A percentile compares a stretch with the other conserved stretches of the same genome.
phyloP scores from a whole-genome alignment of 1,140 invertebrate species.

The Zaprionus capensis region DNA sequence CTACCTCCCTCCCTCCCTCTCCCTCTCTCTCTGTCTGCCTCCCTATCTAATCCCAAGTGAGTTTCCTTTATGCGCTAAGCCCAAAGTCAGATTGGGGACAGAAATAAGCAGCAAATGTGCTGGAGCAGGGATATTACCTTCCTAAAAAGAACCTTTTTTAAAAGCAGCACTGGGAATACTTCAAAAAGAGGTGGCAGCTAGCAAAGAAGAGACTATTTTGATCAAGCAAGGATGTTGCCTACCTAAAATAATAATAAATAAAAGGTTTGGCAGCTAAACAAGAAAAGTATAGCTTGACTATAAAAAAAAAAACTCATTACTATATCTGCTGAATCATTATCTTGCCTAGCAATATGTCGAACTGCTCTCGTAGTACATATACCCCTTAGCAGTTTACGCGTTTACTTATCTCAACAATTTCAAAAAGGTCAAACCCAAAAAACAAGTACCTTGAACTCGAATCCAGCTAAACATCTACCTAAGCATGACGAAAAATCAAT shows the following conservation, averaged over 20 bases:
- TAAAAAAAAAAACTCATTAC: background rate
- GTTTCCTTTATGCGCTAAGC: background rate
- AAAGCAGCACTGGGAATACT: background rate
- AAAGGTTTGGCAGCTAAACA: background rate
- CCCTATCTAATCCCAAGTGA: background rate
- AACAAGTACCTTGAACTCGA: slow-evolving; percentile 56
- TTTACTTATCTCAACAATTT: background rate
- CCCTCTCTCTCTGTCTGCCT: background rate
- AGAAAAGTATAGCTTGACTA: background rate
- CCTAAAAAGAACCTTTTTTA: background rate
- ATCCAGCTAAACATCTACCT: slow-evolving; percentile 28
- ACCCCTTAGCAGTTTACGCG: background rate
- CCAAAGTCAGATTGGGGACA: background rate
- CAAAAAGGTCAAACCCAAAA: slow-evolving; percentile 28
- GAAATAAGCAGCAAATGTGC: no score
- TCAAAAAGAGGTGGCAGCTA: background rate
- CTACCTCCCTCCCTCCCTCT: background rate
- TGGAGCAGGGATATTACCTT: background rate
- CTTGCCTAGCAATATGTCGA: background rate
- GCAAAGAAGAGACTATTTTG: background rate
- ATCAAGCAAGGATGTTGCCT: no score
- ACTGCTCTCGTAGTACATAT: no score
- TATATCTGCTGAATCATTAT: background rate
- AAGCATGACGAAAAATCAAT: slow-evolving; percentile 60
- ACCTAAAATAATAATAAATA: no score